Base-by-base conservation (phyloP, 2,888 invertebrate species). In the Apotomis capreana region DNA sequence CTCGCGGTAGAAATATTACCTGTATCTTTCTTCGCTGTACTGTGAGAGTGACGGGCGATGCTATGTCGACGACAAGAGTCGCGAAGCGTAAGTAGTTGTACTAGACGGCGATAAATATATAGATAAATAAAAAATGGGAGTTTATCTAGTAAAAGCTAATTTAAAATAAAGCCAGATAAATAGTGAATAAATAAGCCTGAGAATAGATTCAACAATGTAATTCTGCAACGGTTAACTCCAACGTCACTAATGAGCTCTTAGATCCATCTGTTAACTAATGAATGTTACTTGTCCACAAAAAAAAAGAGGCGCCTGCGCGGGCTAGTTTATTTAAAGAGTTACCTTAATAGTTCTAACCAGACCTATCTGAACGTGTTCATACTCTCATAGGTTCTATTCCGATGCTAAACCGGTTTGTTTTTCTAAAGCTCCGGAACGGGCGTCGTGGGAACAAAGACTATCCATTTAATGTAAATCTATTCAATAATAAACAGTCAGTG, bases 331-430 rank as follows among this genome's bases (percentile, higher is more conserved):
- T 68, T 72, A 63, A 68, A 72, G 71, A 61, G 72, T 59, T 72
- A 62, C 68, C 72, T 72, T 72, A 68, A 72, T 54, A 49, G 76
- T 80, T 77, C 76, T 82, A 77, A 80, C 81, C 65, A 65, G 68
- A 52, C 80, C 80, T 80, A 80, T 79, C 49, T 10, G 81, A 81
- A 81, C 84, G 79, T 80, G 80, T 82, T 83, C 78, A 78, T 78
- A 78, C 74, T 81, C 80, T 80, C 74, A 77, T 76, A 80, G 82
- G 81, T 83, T 81, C 80, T 79, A 84, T 84, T 83, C 84, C 81
- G 76, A 78, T 78, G 76, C 74, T 64, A 80, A 90, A 91, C 90
- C 90, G 89, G 91, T 90, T 87, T 57, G 79, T 89, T 90, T 90
- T 90, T 89, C 86, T 87, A 87, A 86, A 79, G 76, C 78, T 78